These are phyloP conservation scores for Steatocranus sp. DNA, from an alignment of 2,797 vertebrate genomes.

Conservation along the genomic window DNA sequence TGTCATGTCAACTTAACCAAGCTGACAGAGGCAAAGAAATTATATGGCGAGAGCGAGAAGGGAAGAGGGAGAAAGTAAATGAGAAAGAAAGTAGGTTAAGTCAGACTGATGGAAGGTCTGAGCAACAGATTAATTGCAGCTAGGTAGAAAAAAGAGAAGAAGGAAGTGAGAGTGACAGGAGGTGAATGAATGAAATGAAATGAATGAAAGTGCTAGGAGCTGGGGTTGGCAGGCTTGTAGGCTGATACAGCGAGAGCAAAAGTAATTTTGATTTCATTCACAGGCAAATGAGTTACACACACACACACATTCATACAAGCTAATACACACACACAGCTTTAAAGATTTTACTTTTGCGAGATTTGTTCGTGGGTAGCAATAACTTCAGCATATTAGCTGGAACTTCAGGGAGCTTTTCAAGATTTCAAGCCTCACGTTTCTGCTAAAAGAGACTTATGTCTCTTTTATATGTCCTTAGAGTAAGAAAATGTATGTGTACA, in stretches of 20 bases:
- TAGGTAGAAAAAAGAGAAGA: conserved; percentile 34
- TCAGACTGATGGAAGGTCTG: conserved; percentile 65
- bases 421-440: neutral
- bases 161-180: conserved; percentile 41
- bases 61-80: conserved; percentile 27
- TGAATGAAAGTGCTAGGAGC: conserved; percentile 44
- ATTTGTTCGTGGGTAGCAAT: conserved; percentile 34
- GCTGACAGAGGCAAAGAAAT: conserved; percentile 34
- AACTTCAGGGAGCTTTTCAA: conserved; percentile 7
- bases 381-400: conserved; percentile 24
- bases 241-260: conserved; percentile 22
- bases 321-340: neutral
- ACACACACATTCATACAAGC: neutral
- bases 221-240: conserved; percentile 16
- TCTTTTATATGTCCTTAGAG: neutral
- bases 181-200: conserved; percentile 39
- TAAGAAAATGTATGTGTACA: neutral
- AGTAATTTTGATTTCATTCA: conserved; percentile 59
- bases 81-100: conserved; percentile 72
- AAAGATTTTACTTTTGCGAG: conserved; percentile 41
- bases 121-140: conserved; percentile 71
- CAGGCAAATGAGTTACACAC: conserved; percentile 24
- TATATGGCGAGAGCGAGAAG: neutral
- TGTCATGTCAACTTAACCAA: conserved; percentile 56
- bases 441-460: neutral